These are phyloP conservation scores for Drosophila helvetica DNA, from an alignment of 2,888 invertebrate genomes.

Conservation along the genomic window DNA sequence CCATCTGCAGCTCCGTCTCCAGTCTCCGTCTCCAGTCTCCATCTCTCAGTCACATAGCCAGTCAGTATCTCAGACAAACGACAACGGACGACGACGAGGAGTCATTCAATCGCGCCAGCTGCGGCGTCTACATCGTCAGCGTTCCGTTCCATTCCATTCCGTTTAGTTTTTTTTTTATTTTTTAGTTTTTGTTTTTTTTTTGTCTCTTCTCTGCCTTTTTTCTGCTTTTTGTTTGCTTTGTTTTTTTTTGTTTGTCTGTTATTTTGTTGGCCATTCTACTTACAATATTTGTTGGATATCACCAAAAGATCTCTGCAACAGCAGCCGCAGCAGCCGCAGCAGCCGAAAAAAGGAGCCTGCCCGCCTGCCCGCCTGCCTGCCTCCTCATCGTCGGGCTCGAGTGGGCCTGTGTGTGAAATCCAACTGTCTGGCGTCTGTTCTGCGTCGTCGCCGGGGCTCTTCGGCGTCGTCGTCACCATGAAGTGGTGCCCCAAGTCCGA, in stretches of 20 bases:
- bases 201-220: slow-evolving; percentile 12
- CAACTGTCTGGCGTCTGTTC: slow-evolving; percentile 76
- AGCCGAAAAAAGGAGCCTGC: slow-evolving; percentile 21
- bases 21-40: slow-evolving; percentile 4
- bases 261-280: slow-evolving; percentile 72
- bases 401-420: slow-evolving; percentile 70
- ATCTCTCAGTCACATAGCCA: slow-evolving; percentile 60
- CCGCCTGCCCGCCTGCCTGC: slow-evolving; percentile 17
- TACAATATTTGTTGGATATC: slow-evolving; percentile 78
- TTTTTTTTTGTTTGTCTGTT: slow-evolving; percentile 55
- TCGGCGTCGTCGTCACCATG: slow-evolving; percentile 68
- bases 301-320: slow-evolving; percentile 70
- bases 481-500: slow-evolving; percentile 52
- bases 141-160: slow-evolving; percentile 56
- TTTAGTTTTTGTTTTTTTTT: slow-evolving; percentile 39
- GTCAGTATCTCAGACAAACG: slow-evolving; percentile 75
- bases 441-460: slow-evolving; percentile 27
- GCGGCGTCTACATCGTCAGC: slow-evolving; percentile 71
- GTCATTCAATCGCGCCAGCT: slow-evolving; percentile 78
- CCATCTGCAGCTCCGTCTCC: no score
- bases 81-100: slow-evolving; percentile 65
- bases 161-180: slow-evolving; percentile 48
- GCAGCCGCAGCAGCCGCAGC: slow-evolving; percentile 47
- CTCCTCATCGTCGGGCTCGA: slow-evolving; percentile 32
- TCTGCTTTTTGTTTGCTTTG: slow-evolving; percentile 47